phyloP scores from a whole-genome alignment of 2,888 invertebrate genomes.

The Oscheius sp. region DNA sequence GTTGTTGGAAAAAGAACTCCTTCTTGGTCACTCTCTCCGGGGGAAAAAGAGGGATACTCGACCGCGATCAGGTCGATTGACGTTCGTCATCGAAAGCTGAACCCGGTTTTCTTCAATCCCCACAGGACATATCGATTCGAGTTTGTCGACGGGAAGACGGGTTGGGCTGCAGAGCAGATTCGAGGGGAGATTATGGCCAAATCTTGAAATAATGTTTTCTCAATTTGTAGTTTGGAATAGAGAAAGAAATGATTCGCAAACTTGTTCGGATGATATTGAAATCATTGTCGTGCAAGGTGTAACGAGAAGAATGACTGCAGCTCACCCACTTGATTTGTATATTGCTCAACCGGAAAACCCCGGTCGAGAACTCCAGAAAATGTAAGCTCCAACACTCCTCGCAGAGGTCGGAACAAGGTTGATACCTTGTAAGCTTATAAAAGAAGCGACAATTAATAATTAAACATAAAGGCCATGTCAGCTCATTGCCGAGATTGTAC shows the following conservation, averaged over 20 bases:
- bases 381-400: no score
- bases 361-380: no score
- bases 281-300: no score
- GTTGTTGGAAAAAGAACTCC: neutral
- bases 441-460: no score
- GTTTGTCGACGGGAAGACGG: neutral
- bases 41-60: neutral
- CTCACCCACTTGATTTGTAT: no score
- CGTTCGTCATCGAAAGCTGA: neutral
- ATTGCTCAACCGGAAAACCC: no score
- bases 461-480: no score
- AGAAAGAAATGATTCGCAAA: neutral
- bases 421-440: no score
- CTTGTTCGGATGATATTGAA: neutral
- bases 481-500: no score
- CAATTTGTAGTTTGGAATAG: neutral
- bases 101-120: constrained; percentile 14
- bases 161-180: neutral
- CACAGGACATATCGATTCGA: constrained; percentile 16
- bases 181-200: neutral
- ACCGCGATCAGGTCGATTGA: constrained; percentile 23
- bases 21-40: neutral
- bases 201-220: neutral
- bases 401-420: no score
- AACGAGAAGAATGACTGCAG: no score